Evolutionary conservation across 2,888 invertebrate species (phyloP).

Genomic region (Cylloceria caligata): DNA sequence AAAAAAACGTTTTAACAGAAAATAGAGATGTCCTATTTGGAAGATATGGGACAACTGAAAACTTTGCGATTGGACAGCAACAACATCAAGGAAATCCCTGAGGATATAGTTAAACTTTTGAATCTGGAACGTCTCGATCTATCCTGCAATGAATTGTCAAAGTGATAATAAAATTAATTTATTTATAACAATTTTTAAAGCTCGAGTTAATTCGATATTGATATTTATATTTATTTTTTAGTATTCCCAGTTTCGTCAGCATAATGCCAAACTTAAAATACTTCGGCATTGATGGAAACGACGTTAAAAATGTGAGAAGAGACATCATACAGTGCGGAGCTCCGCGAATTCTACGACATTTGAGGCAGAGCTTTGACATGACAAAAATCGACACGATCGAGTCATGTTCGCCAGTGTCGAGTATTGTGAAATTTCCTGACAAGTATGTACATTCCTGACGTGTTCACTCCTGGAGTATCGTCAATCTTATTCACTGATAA

Average conservation of each 20-base stretch:
- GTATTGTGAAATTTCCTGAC: conserved; percentile 85
- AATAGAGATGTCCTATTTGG: conserved; percentile 90
- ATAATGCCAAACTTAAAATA: conserved; percentile 92
- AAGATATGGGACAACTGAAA: conserved; percentile 90
- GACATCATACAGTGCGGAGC: conserved; percentile 96
- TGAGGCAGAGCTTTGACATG: conserved; percentile 88
- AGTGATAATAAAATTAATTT: conserved; percentile 77
- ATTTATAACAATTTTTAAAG: not conserved
- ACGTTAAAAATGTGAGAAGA: conserved; percentile 91
- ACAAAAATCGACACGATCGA: conserved; percentile 83
- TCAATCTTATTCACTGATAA: too few species aligned
- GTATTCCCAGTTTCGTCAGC: conserved; percentile 89
- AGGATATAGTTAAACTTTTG: conserved; percentile 91
- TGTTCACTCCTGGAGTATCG: conserved; percentile 4
- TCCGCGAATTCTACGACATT: conserved; percentile 91
- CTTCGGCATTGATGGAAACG: conserved; percentile 94
- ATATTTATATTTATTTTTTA: conserved; percentile 77
- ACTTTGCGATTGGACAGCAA: conserved; percentile 93
- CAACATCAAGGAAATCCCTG: conserved; percentile 91
- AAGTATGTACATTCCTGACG: conserved; percentile 82
- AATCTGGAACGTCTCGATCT: conserved; percentile 93
- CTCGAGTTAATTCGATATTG: not conserved
- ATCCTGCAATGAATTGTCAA: conserved; percentile 90
- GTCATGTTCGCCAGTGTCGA: conserved; percentile 78
- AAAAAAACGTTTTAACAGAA: conserved; percentile 85